Evolutionary conservation across 2,888 invertebrate genomes (phyloP).

Genomic region (Ferdinandea cuprea): DNA sequence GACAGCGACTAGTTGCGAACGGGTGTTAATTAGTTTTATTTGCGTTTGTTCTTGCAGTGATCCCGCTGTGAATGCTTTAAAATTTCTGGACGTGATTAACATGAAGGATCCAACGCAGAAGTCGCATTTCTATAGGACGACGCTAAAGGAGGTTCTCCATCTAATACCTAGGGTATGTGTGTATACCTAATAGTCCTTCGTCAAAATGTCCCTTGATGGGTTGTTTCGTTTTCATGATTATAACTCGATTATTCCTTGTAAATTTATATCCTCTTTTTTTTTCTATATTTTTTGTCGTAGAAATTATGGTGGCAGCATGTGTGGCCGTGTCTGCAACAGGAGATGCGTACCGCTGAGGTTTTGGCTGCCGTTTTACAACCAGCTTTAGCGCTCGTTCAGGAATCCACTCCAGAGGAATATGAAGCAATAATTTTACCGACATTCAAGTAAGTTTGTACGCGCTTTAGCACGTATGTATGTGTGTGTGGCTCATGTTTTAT

Average conservation of each 20-base stretch:
- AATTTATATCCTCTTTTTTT: not conserved
- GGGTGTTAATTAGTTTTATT: conserved; percentile 65
- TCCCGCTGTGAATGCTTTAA: conserved; percentile 94
- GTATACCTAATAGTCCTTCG: not conserved
- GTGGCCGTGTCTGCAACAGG: conserved; percentile 94
- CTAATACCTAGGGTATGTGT: conserved; percentile 91
- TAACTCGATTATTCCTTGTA: too few relatives aligned
- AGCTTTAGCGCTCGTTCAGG: conserved; percentile 91
- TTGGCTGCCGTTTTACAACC: conserved; percentile 93
- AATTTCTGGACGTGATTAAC: conserved; percentile 95
- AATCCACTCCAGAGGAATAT: conserved; percentile 91
- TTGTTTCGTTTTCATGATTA: conserved; percentile 9
- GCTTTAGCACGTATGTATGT: not conserved
- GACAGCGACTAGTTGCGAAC: conserved; percentile 23
- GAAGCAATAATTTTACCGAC: conserved; percentile 92
- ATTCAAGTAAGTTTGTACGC: conserved; percentile 87
- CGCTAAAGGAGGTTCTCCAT: conserved; percentile 93
- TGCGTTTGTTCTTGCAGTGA: conserved; percentile 86
- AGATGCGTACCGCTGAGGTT: conserved; percentile 93
- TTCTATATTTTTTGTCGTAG: conserved; percentile 84
- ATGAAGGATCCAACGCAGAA: conserved; percentile 96
- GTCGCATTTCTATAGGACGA: conserved; percentile 93
- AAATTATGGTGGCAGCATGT: conserved; percentile 98
- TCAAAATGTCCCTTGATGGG: not conserved
- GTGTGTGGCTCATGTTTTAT: conserved; percentile 37